Base-by-base conservation (phyloP, 2,888 invertebrate species). In the Gnatocerus cornutus region DNA sequence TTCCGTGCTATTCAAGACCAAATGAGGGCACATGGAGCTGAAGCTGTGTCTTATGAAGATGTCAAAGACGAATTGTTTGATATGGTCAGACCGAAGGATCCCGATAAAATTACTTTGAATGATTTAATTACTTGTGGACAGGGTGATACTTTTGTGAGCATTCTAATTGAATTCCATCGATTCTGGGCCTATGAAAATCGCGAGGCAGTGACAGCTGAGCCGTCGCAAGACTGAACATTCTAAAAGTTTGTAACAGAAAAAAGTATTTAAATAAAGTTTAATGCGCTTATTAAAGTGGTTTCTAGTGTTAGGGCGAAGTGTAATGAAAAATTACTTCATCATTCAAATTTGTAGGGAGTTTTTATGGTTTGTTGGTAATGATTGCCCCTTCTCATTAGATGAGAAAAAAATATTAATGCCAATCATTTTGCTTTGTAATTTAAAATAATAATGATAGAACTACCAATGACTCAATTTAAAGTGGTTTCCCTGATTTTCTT, bases 41-140 rank as follows among this genome's bases (percentile, higher is more conserved):
- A 96, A 74, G 92, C 93, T 0, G 95, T 97, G 0, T 91, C 91
- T 77, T 97, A 98, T 84, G 93, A 96, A 76, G 97, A 98, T 85
- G 94, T 98, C 0, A 97, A 97, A 84, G 97, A 98, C 87, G 98
- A 98, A 86, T 94, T 98, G 76, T 98, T 97, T 87, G 98, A 98
- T 86, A 98, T 99, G 98, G 95, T 98, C 0, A 92, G 96, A 72
- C 97, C 98, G 0, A 90, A 88, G 68, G 91, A 97, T 84, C 93
- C 95, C 0, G 87, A 90, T 7, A 90, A 90, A 82, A 97, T 98
- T 74, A 97, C 96, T 0, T 86, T 97, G 1, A 90, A 91, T 76
- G 98, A 98, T 87, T 88, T 98, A 61, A 88, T 96, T 52, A 87
- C 88, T 66, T 92, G 96, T 85, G 96, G 96, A 0, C 96, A 96